Conservation (phyloP, 2,113 vertebrate species). For the Corythornis madagascariensis region DNA sequence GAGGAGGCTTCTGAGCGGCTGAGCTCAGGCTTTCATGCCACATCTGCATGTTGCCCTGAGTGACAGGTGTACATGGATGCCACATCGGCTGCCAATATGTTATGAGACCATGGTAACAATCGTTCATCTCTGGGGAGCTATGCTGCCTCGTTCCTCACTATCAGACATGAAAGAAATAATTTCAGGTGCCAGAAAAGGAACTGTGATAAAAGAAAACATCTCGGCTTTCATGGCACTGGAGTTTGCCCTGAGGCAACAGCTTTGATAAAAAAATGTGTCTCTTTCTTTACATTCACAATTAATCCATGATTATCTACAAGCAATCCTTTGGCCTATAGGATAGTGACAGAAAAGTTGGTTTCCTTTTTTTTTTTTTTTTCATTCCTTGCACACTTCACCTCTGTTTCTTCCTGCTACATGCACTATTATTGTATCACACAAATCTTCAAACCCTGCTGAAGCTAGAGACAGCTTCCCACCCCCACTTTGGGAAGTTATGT, state of each 20-base stretch:
- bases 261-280: conserved; percentile 83
- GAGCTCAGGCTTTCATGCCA: conserved; percentile 19
- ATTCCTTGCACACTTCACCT: conserved; percentile 25
- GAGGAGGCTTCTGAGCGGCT: not conserved
- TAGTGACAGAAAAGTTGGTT: conserved; percentile 39
- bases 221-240: conserved; percentile 75
- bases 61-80: conserved; percentile 85
- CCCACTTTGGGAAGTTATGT: not conserved
- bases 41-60: conserved; percentile 73
- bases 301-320: conserved; percentile 76
- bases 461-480: conserved; percentile 28
- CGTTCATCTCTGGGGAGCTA: conserved; percentile 81
- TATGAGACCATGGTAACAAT: conserved; percentile 83
- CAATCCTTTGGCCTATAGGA: conserved; percentile 60
- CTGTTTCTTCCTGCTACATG: conserved; percentile 25
- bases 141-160: conserved; percentile 70
- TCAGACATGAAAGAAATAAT: conserved; percentile 88
- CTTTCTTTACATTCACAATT: conserved; percentile 80
- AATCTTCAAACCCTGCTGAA: conserved; percentile 34
- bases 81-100: conserved; percentile 83
- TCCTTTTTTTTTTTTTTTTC: not conserved
- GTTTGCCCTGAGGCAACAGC: conserved; percentile 80
- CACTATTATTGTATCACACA: conserved; percentile 42
- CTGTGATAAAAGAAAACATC: conserved; percentile 80
- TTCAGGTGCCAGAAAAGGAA: conserved; percentile 83